A percentile compares a stretch with the other conserved stretches of the same genome.
These are phyloP conservation scores for Leptinotarsa tumamoca DNA, from an alignment of 2,888 invertebrate genomes.

Conservation along the genomic window DNA sequence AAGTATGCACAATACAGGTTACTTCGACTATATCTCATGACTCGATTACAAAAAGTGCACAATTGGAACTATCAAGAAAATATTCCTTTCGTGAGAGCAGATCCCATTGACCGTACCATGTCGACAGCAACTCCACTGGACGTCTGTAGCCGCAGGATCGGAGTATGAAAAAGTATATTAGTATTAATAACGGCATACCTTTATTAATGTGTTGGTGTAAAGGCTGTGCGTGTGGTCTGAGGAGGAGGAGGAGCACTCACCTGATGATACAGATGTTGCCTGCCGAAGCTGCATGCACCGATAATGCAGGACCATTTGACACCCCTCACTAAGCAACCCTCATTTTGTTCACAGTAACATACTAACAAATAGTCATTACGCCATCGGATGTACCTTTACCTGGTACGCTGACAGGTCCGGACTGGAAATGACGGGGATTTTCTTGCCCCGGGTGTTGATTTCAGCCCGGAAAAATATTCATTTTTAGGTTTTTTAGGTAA, in stretches of 20 bases:
- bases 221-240: conserved; percentile 63
- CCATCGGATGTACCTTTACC: conserved; percentile 13
- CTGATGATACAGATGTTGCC: conserved; percentile 61
- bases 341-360: conserved; percentile 25
- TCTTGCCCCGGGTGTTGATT: not conserved
- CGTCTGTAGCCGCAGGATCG: conserved; percentile 46
- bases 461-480: no score
- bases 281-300: conserved; percentile 31
- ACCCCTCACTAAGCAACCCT: conserved; percentile 47
- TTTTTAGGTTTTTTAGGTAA: no score
- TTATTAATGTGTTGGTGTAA: conserved; percentile 66
- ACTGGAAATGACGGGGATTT: not conserved
- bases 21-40: no score
- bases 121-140: conserved; percentile 20
- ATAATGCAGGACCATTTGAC: conserved; percentile 53
- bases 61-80: no score
- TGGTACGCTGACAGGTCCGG: conserved; percentile 12
- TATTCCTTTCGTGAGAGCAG: no score
- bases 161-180: conserved; percentile 65
- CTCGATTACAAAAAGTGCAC: no score
- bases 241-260: conserved; percentile 59
- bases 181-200: conserved; percentile 65
- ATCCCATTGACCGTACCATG: no score
- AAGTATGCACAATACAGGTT: no score
- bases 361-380: conserved; percentile 28